Base-by-base conservation (phyloP, 2,888 invertebrate species). In the Trichogramma evanescens region DNA sequence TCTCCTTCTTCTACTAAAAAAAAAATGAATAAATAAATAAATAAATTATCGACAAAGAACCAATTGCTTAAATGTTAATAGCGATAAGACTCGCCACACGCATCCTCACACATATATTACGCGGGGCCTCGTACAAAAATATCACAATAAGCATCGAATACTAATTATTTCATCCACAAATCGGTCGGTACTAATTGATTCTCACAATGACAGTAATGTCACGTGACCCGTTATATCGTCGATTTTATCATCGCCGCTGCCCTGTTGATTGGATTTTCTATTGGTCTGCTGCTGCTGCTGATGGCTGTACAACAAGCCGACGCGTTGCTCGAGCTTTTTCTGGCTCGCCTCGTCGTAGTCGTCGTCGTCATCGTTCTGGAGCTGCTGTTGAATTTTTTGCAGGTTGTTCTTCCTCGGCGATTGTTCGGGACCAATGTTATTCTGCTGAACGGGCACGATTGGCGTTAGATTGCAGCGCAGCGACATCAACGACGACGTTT, bases 211-310 rank as follows among this genome's bases (percentile, higher is more conserved):
- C 6, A 6, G 5, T 53, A 50, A 44, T 48, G 50, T 61, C 58
- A 59, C 56, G 49, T 66, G 70, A 69, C 71, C 67, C 71, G 66
- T 41, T 66, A 66, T 61, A 60, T 60, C 4, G 72, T 66, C 26
- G 69, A 68, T 44, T 66, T 70, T 71, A 51, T 72, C 70, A 45
- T 73, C 73, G 6, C 72, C 72, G 26, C 69, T 69, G 7, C 70
- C 72, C 42, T 62, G 69, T 59, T 67, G 65, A 44, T 66, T 63
- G 26, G 66, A 61, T 63, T 67, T 67, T 26, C 26, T 26, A 26
- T 26, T 26, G 50, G 67, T 59, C 7, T 67, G 66, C 43, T 26
- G 26, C 26, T 26, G 26, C 26, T 26, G 13, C 13, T 13, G 13
- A 1, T 13, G 26, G 26, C 26, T 26, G 26, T 66, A 70, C 44